Conservation (phyloP, 2,888 invertebrate species). For the Noctua janthina region DNA sequence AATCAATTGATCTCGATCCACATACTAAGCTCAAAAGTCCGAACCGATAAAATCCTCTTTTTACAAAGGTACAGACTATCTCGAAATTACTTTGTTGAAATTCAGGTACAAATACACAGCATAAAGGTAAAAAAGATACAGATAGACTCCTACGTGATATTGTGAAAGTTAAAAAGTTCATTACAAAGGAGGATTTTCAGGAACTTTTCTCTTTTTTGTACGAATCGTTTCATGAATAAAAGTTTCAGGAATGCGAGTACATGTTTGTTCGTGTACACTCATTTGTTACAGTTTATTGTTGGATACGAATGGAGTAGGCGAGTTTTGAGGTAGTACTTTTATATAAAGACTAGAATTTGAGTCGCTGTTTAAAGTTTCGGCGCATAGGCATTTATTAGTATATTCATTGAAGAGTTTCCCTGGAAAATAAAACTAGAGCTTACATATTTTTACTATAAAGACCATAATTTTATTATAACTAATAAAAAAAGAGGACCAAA, state of each 20-base stretch:
- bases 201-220: slow-evolving; percentile 56
- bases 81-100: slow-evolving; percentile 31
- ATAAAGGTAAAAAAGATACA: slow-evolving; percentile 35
- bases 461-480: too few relatives aligned
- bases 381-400: not conserved
- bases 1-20: slow-evolving; percentile 15
- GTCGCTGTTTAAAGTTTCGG: not conserved
- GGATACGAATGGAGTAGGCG: not conserved
- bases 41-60: slow-evolving; percentile 19
- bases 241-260: slow-evolving; percentile 50
- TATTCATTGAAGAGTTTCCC: not conserved
- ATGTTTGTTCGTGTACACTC: slow-evolving; percentile 35
- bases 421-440: not conserved
- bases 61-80: slow-evolving; percentile 10
- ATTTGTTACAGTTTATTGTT: slow-evolving; percentile 23
- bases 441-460: not conserved
- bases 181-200: slow-evolving; percentile 51
- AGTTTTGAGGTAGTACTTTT: not conserved
- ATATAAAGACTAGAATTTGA: not conserved
- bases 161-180: slow-evolving; percentile 65
- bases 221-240: slow-evolving; percentile 51
- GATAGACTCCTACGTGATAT: slow-evolving; percentile 50
- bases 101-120: slow-evolving; percentile 29
- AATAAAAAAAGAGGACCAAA: too few relatives aligned
- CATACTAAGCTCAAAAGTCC: not conserved